Percentiles rank a stretch among this genome's conserved stretches.
Conservation (phyloP, 2,797 vertebrate species). For the Sparidentex hasta region DNA sequence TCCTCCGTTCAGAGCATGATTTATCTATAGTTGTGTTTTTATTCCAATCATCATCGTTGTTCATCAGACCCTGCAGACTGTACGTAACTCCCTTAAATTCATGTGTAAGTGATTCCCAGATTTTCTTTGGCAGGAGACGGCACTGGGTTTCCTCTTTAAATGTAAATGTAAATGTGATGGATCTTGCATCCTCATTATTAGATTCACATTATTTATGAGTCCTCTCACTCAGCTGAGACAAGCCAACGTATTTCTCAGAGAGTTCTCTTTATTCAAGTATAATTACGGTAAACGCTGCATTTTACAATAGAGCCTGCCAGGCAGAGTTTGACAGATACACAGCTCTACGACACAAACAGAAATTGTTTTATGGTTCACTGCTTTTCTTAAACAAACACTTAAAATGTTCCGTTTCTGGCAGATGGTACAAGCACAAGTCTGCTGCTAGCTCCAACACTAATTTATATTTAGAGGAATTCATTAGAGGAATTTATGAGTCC, state of each 20-base stretch:
- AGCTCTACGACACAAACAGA: not conserved
- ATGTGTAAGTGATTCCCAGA: not conserved
- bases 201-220: not conserved
- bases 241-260: not conserved
- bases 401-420: not conserved
- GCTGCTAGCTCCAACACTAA: not conserved
- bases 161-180: not conserved
- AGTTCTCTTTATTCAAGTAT: not conserved
- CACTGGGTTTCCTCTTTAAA: conserved; percentile 12
- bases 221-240: not conserved
- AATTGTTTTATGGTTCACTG: not conserved
- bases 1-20: not conserved
- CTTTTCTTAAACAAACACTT: not conserved
- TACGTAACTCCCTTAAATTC: not conserved
- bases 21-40: not conserved
- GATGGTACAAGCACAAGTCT: not conserved
- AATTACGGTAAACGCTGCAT: conserved; percentile 6
- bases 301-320: not conserved
- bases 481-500: not conserved
- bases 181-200: not conserved
- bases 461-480: not conserved
- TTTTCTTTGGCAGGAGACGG: conserved; percentile 2
- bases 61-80: not conserved
- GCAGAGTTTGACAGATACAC: not conserved
- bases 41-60: not conserved